Base-by-base conservation (phyloP, 2,888 invertebrate genomes). In the Cryptus viduatorius region DNA sequence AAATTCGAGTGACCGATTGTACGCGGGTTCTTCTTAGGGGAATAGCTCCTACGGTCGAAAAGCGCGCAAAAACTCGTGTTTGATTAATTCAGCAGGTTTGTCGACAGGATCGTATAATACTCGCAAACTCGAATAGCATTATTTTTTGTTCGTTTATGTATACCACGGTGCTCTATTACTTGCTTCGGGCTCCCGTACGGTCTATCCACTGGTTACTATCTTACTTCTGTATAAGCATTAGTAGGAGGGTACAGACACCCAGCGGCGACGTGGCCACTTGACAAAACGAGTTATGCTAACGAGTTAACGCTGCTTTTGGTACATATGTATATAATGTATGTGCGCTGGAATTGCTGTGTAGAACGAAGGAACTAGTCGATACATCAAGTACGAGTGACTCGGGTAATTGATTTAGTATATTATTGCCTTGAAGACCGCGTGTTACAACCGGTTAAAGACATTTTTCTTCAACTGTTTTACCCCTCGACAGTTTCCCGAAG, bases 211-310 rank as follows among this genome's bases (percentile, higher is more conserved):
- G 44, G 59, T 37, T 69, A 56, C 56, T 76, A 61, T 64, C 78
- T 73, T 78, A 81, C 84, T 79, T 82, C 79, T 81, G 84, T 65
- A 75, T 56, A 67, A 82, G 82, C 72, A 79, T 82, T 82, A 67
- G 73, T 56, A 71, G 50, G 79, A 68, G 75, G 80, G 61, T 46
- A 73, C 73, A 79, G 82, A 84, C 82, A 71, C 82, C 82, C 78
- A 79, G 19, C 65, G 65, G 72, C 19, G 77, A 72, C 84, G 73
- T 76, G 84, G 61, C 82, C 84, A 82, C 84, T 84, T 82, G 84
- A 84, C 82, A 76, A 82, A 84, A 84, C 84, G 84, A 84, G 84
- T 84, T 84, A 84, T 84, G 84, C 84, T 84, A 84, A 84, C 84
- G 82, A 84, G 84, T 84, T 84, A 67, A 56, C 79, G 42, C 75